Evolutionary conservation across 2,797 vertebrate species (phyloP).

Genomic region (Sebastes aleutianus): DNA sequence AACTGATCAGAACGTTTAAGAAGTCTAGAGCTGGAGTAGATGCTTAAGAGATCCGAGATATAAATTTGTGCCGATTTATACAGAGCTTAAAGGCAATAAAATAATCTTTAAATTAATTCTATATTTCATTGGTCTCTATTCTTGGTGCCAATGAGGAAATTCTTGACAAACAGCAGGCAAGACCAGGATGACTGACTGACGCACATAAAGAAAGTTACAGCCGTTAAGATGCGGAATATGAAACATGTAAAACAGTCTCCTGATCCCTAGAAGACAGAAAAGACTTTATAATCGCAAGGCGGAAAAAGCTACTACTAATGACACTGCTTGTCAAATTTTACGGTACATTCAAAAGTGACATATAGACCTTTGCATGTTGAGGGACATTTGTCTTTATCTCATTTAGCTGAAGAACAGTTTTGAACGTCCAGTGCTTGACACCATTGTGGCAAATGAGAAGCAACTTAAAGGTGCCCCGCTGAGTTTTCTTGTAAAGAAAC

Average conservation of each 20-base stretch:
- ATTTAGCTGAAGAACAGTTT: neutral
- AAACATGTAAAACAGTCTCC: neutral
- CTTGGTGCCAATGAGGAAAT: neutral
- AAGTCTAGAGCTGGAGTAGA: neutral
- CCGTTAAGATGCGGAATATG: neutral
- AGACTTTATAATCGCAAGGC: neutral
- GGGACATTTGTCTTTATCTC: neutral
- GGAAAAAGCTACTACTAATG: neutral
- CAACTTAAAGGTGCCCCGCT: neutral
- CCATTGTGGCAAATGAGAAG: neutral
- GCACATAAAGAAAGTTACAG: neutral
- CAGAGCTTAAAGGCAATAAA: neutral
- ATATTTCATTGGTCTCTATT: neutral
- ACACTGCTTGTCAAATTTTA: neutral
- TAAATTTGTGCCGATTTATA: neutral
- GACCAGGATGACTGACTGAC: neutral
- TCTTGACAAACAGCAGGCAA: neutral
- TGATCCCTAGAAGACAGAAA: neutral
- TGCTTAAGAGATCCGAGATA: neutral
- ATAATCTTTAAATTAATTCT: neutral
- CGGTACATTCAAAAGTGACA: neutral
- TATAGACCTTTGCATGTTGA: neutral
- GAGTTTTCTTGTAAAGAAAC: neutral
- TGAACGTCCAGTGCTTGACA: too few species aligned
- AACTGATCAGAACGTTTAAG: neutral